Evolutionary conservation across 2,888 invertebrate species (phyloP).

Genomic region (Volucella inflata): DNA sequence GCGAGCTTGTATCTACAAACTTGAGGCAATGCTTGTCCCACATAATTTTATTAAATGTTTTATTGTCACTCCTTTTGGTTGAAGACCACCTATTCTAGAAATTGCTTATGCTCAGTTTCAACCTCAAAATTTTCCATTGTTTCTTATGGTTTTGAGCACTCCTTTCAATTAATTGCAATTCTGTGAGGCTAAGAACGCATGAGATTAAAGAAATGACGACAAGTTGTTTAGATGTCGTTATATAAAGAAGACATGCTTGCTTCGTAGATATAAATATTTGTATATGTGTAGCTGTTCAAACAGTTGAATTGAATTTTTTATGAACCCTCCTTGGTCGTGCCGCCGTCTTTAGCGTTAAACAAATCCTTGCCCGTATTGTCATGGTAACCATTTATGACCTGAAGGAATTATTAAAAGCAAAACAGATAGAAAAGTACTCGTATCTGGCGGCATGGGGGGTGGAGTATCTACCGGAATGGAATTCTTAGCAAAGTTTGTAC

Average conservation of each 20-base stretch:
- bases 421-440: conserved; percentile 4
- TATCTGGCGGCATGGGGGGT: no score
- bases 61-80: no score
- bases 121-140: no score
- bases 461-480: neutral
- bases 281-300: neutral
- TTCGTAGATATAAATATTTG: neutral
- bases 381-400: conserved; percentile 16
- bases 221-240: neutral
- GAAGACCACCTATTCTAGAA: no score
- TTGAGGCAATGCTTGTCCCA: no score
- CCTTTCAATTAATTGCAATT: no score
- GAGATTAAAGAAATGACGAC: neutral
- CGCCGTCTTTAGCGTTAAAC: neutral
- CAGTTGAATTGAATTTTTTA: conserved; percentile 18
- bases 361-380: neutral
- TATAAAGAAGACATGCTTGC: conserved; percentile 5
- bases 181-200: no score
- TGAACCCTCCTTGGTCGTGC: neutral
- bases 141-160: no score
- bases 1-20: no score
- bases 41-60: no score
- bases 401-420: conserved; percentile 3
- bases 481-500: conserved; percentile 2
- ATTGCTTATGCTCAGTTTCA: no score